Evolutionary conservation across 2,113 vertebrate species (phyloP).

Genomic region (Onychostruthus taczanowskii): DNA sequence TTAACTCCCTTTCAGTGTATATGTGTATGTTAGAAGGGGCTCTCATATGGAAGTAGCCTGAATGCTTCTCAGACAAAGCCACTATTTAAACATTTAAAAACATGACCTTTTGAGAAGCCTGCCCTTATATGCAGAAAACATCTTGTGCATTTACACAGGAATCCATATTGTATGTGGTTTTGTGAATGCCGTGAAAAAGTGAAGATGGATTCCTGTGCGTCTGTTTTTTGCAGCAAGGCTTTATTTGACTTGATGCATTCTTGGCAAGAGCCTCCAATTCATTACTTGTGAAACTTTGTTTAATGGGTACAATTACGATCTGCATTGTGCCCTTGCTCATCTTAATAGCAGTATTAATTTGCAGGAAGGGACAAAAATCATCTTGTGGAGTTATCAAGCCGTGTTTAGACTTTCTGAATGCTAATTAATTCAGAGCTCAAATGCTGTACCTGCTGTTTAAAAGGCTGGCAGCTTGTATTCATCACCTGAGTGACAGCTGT

Average conservation of each 20-base stretch:
- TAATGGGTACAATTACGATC: conserved; percentile 29
- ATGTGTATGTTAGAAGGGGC: neutral
- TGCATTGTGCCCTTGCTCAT: conserved; percentile 47
- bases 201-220: neutral
- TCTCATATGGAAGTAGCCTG: neutral
- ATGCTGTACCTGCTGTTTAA: conserved; percentile 72
- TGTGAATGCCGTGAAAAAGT: neutral
- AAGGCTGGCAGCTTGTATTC: conserved; percentile 75
- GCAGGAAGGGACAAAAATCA: conserved; percentile 62
- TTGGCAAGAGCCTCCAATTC: conserved; percentile 2
- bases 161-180: neutral
- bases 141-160: neutral
- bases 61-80: conserved; percentile 8
- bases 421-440: conserved; percentile 77
- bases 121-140: neutral
- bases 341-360: conserved; percentile 65
- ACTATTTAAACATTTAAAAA: neutral
- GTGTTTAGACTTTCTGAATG: conserved; percentile 66
- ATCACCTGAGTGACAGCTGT: conserved; percentile 79
- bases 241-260: neutral
- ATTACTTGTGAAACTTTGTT: conserved; percentile 42
- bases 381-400: conserved; percentile 39
- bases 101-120: neutral
- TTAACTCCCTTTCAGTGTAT: neutral
- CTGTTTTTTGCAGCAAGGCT: neutral